Base-by-base conservation (phyloP, 1,140 invertebrate genomes). In the Orussus abietinus region DNA sequence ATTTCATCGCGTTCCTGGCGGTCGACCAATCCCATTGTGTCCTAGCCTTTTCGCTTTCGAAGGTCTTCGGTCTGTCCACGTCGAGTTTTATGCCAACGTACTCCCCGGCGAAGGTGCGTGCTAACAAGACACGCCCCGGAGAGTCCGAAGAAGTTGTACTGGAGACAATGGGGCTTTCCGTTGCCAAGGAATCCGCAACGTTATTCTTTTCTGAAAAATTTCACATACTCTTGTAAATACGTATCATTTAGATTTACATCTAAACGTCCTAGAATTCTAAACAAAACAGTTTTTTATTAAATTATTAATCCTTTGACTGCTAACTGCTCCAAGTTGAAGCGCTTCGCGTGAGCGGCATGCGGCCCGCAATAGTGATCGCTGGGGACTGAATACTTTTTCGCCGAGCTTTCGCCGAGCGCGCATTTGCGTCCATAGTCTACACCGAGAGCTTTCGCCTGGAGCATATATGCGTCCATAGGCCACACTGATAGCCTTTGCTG, bases 11-110 rank as follows among this genome's bases (percentile, higher is more conserved):
- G 26, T 83, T 79, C 10, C 71, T 66, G 1, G 76, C 77, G 0
- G 75, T 71, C 5, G 76, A 74, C 32, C 77, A 76, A 33, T 82
- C 68, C 82, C 83, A 86, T 21, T 78, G 72, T 1, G 76, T 42
- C 14, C 75, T 63, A 0, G 71, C 74, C n/a, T 74, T 69, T 4
- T 80, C 61, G 29, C 35, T 75, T 29, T 73, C 68, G 35, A 77
- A 77, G 1, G 48, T 54, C 11, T 65, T 62, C 5, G 75, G 75
- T 33, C 69, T 76, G n/a, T 74, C 59, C 48, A 69, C 54, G 38
- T 75, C 71, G 4, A 79, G 55, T 42, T 79, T 78, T 26, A 84
- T 77, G 13, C 81, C 81, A 10, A 81, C 66, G 39, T 77, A 78
- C 57, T 78, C 74, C 0, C 79, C 78, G 0, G 71, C 62, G 1